Evolutionary conservation across 2,797 vertebrate genomes (phyloP).

Genomic region (Myoxocephalus aenaeus): DNA sequence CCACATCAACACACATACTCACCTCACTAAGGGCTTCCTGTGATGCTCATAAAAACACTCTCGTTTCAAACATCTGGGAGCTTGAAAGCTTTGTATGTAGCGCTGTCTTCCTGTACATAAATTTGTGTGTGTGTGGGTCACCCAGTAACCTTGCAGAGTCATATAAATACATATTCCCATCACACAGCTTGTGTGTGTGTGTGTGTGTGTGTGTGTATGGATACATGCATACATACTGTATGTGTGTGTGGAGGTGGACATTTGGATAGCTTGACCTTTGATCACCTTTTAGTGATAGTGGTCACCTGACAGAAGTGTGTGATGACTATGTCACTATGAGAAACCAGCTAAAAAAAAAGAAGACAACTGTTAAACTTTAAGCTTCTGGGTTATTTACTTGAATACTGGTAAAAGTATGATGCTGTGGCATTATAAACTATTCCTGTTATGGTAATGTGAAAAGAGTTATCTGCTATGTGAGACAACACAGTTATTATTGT

Average conservation of each 20-base stretch:
- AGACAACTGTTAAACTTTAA: neutral
- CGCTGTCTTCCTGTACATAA: slow-evolving; percentile 49
- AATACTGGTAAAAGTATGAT: slow-evolving; percentile 4
- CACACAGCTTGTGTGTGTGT: slow-evolving; percentile 29
- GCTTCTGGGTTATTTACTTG: slow-evolving; percentile 13
- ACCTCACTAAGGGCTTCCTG: slow-evolving; percentile 59
- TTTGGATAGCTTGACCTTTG: slow-evolving; percentile 5
- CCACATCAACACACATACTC: slow-evolving; percentile 38
- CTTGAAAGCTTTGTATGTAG: slow-evolving; percentile 65
- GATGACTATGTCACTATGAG: neutral
- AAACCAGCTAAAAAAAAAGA: neutral
- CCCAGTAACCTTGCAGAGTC: slow-evolving; percentile 44
- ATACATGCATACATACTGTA: slow-evolving; percentile 9
- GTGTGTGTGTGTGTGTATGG: slow-evolving; percentile 25
- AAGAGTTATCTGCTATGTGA: slow-evolving; percentile 26
- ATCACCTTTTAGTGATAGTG: neutral
- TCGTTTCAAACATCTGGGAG: slow-evolving; percentile 81
- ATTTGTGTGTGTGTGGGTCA: slow-evolving; percentile 45
- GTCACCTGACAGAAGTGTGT: slow-evolving; percentile 12
- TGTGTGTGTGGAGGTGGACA: slow-evolving; percentile 17
- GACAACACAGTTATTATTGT: neutral
- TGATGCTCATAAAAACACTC: slow-evolving; percentile 73
- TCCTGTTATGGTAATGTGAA: neutral
- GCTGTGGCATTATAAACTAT: slow-evolving; percentile 4
- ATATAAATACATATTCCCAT: slow-evolving; percentile 53